Evolutionary conservation across 2,888 invertebrate species (phyloP).

Genomic region (Chrysomela aeneicollis): DNA sequence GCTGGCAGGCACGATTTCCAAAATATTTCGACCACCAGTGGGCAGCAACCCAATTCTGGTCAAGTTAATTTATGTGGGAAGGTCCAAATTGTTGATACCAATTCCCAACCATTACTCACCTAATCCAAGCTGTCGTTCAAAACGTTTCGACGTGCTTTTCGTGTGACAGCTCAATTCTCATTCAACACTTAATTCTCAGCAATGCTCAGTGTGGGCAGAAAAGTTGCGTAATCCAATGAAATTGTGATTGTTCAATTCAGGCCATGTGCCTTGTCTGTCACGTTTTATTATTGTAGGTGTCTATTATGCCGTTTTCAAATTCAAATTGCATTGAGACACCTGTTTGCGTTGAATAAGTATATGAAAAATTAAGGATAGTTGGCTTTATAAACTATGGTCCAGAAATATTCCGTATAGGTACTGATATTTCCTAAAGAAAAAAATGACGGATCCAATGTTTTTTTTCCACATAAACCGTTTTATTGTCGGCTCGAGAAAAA

Average conservation of each 20-base stretch:
- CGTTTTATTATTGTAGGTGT: slow-evolving; percentile 15
- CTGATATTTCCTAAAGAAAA: too few relatives aligned
- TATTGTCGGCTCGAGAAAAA: too few relatives aligned
- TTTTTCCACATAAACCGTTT: too few relatives aligned
- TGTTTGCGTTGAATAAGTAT: neutral
- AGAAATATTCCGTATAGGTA: too few relatives aligned
- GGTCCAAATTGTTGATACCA: neutral
- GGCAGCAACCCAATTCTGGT: neutral
- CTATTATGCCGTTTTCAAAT: neutral
- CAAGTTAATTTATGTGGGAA: neutral
- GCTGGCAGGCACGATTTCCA: neutral
- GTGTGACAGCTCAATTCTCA: slow-evolving; percentile 17
- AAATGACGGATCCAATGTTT: too few relatives aligned
- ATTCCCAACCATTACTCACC: neutral
- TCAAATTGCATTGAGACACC: neutral
- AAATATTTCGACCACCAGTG: neutral
- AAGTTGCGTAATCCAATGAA: slow-evolving; percentile 8
- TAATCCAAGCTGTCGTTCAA: slow-evolving; percentile 1
- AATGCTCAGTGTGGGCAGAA: slow-evolving; percentile 9
- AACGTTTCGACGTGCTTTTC: slow-evolving; percentile 5
- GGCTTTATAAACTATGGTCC: too few relatives aligned
- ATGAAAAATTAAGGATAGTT: too few relatives aligned
- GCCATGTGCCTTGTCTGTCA: slow-evolving; percentile 16
- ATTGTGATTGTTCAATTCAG: slow-evolving; percentile 16
- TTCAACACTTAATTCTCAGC: slow-evolving; percentile 13